Conservation (phyloP, 1,140 invertebrate genomes). For the Uloborus diversus region DNA sequence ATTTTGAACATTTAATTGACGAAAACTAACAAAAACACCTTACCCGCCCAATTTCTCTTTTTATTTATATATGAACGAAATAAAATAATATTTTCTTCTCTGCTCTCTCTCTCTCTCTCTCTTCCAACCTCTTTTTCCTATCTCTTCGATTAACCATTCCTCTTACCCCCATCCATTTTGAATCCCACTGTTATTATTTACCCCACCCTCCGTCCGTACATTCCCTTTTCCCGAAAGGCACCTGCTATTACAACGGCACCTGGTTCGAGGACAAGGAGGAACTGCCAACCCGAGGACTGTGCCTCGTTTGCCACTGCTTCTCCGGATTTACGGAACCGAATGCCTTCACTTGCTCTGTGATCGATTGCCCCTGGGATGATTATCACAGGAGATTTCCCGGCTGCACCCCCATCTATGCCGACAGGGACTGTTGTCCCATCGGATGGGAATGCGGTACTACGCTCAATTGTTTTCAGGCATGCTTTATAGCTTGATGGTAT, state of each 20-base stretch:
- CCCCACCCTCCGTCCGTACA: neutral
- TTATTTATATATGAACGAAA: no score
- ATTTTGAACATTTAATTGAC: no score
- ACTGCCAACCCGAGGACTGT: conserved; percentile 22
- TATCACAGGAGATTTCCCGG: conserved; percentile 45
- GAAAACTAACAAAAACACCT: no score
- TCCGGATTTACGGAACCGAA: conserved; percentile 34
- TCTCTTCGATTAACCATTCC: no score
- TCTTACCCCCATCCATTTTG: no score
- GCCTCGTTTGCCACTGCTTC: conserved; percentile 28
- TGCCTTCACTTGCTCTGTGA: conserved; percentile 43
- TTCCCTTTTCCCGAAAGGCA: neutral
- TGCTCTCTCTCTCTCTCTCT: neutral
- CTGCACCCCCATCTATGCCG: conserved; percentile 46
- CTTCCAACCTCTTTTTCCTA: neutral
- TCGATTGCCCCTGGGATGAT: conserved; percentile 50
- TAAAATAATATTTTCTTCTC: no score
- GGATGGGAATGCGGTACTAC: conserved; percentile 54
- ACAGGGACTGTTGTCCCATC: conserved; percentile 49
- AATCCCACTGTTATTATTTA: neutral
- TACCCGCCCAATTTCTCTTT: no score
- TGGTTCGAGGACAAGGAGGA: conserved; percentile 30
- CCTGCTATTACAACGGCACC: conserved; percentile 34
- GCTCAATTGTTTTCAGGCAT: neutral
- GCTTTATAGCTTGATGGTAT: no score